phyloP scores from a whole-genome alignment of 2,888 invertebrate genomes.

The Stramonita haemastoma region DNA sequence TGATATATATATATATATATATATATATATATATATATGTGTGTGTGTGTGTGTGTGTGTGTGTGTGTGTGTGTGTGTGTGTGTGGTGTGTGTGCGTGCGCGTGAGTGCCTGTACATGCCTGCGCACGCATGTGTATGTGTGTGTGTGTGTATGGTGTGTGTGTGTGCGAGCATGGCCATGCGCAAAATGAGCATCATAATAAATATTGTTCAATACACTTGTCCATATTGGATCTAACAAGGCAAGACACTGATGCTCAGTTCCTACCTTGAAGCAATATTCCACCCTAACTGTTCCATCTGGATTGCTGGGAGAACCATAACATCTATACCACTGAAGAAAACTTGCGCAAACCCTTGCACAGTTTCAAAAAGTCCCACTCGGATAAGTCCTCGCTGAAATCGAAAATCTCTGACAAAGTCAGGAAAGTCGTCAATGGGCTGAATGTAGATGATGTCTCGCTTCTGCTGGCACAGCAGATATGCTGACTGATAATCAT shows the following conservation, averaged over 20 bases:
- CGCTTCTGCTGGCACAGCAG: conserved; percentile 55
- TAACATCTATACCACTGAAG: conserved; percentile 66
- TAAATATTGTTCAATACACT: background rate
- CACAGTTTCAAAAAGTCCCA: conserved; percentile 62
- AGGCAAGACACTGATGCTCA: background rate
- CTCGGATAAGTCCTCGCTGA: conserved; percentile 45
- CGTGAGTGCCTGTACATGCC: background rate
- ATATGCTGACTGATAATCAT: conserved; percentile 58
- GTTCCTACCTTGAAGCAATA: conserved; percentile 48
- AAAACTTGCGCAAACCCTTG: conserved; percentile 66
- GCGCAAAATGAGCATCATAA: background rate
- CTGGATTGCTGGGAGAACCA: conserved; percentile 57
- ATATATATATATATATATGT: no score
- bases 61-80: background rate
- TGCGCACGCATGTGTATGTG: background rate
- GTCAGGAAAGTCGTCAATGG: conserved; percentile 68
- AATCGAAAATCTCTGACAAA: conserved; percentile 63
- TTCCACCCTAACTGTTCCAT: conserved; percentile 59
- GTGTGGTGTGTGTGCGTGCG: background rate
- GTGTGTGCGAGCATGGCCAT: background rate
- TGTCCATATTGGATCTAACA: background rate
- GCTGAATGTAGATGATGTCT: conserved; percentile 68
- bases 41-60: background rate
- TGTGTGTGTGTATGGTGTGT: background rate
- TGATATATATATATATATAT: no score